Base-by-base conservation (phyloP, 1,140 invertebrate species). In the Proctacanthus coquilletti region DNA sequence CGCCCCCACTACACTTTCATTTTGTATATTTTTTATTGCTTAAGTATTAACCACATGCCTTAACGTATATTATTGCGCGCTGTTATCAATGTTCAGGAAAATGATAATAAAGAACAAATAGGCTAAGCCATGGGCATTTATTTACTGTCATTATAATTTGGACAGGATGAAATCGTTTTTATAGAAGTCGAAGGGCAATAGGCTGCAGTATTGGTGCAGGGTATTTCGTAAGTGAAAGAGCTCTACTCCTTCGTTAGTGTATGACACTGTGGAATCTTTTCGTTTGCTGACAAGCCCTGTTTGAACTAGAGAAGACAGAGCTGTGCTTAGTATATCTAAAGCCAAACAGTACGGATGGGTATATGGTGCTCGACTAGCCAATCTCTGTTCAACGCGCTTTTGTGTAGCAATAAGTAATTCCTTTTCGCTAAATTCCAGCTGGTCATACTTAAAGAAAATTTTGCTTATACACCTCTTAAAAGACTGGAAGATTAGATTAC, bases 321-420 rank as follows among this genome's bases (percentile, higher is more conserved):
- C 56, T 18, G 53, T 56, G 30, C 51, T 55, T 4, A 66, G 55
- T 23, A 60, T 63, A 43, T 74, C 71, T 40, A 75, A 55, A 23
- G 66, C 70, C 19, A 76, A 54, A 42, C 64, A 68, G 61, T 75
- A 76, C 0, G 73, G 71, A 56, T 74, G 71, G 3, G 67, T 53
- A 40, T 62, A 56, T 2, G 38, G 34, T 3, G 46, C 19, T 54
- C 54, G 0, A 64, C 46, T 33, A 54, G 36, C 38, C 42, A 50
- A 37, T 36, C 42, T 36, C 10, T 40, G 43, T 47, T 74, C 71
- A n/a, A 68, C 51, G 31, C 56, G 44, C 42, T 63, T 50, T 44
- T 75, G 73, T 0, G 64, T 53, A 13, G 51, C 45, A 29, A 59
- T 57, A 15, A 72, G 41, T 4, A 65, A 48, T 9, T 48, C 46